phyloP scores from a whole-genome alignment of 2,888 invertebrate species.

The Brachycybe producta region DNA sequence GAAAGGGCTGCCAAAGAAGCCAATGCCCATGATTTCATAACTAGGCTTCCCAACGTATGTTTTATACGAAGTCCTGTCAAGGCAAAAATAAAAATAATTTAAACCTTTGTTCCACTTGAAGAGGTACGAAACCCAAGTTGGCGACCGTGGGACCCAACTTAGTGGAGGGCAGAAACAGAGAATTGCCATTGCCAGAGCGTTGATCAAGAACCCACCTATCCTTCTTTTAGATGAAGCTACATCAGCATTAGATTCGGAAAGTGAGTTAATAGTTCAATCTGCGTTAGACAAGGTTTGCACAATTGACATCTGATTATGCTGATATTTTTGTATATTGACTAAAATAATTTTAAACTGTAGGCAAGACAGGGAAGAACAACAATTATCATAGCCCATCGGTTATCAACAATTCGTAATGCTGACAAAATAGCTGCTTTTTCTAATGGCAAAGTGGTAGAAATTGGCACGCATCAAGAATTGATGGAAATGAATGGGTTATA shows the following conservation, averaged over 20 bases:
- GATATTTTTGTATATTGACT: background rate
- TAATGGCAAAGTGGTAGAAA: slow-evolving; percentile 35
- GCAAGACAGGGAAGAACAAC: slow-evolving; percentile 36
- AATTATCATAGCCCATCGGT: slow-evolving; percentile 39
- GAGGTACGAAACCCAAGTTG: slow-evolving; percentile 62
- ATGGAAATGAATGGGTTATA: slow-evolving; percentile 36
- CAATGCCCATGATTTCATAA: slow-evolving; percentile 63
- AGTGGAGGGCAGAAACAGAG: slow-evolving; percentile 75
- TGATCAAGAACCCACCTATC: slow-evolving; percentile 53
- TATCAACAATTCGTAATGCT: slow-evolving; percentile 40
- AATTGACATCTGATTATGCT: background rate
- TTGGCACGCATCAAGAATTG: slow-evolving; percentile 38
- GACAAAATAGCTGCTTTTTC: slow-evolving; percentile 39
- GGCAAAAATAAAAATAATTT: too few relatives aligned
- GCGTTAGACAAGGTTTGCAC: slow-evolving; percentile 46
- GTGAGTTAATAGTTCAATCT: slow-evolving; percentile 68
- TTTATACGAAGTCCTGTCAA: background rate
- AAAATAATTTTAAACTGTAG: slow-evolving; percentile 30
- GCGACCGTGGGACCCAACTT: slow-evolving; percentile 63
- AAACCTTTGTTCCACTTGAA: slow-evolving; percentile 21
- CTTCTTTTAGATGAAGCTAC: slow-evolving; percentile 61
- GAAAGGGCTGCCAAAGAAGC: slow-evolving; percentile 56
- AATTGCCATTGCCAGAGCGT: slow-evolving; percentile 45
- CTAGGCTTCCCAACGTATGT: slow-evolving; percentile 51
- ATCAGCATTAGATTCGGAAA: slow-evolving; percentile 65